Percentiles rank a stretch among this genome's conserved stretches.
These are phyloP conservation scores for Cotesia chilonis DNA, from an alignment of 1,140 invertebrate genomes.

Conservation along the genomic window DNA sequence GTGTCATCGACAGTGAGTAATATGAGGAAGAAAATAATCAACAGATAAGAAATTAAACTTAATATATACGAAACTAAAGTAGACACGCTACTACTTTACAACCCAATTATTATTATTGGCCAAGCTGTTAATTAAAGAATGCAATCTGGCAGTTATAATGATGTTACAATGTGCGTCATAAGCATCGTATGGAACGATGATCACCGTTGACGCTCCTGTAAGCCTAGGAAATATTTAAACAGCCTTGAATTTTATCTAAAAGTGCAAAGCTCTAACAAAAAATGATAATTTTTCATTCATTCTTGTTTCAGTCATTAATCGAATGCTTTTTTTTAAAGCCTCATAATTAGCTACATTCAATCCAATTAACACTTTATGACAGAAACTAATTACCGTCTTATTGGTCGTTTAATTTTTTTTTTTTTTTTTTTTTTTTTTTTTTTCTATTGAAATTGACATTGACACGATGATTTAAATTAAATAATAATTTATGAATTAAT, in stretches of 20 bases:
- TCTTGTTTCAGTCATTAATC: slow-evolving; percentile 8
- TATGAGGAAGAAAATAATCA: slow-evolving; percentile 26
- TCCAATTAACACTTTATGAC: slow-evolving; percentile 11
- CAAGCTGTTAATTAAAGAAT: slow-evolving; percentile 61
- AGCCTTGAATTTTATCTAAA: slow-evolving; percentile 13
- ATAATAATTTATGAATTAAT: too few relatives aligned
- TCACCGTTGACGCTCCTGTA: slow-evolving; percentile 26
- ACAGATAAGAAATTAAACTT: background rate
- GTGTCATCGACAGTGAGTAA: background rate
- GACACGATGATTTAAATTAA: slow-evolving; percentile 1
- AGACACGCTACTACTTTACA: slow-evolving; percentile 59
- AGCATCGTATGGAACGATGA: slow-evolving; percentile 55
- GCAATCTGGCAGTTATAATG: slow-evolving; percentile 59
- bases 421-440: background rate
- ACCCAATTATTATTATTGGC: slow-evolving; percentile 62
- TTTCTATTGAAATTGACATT: slow-evolving; percentile 4
- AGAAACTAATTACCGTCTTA: background rate
- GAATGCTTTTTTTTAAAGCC: slow-evolving; percentile 7
- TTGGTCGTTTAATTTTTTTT: background rate
- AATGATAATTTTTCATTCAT: background rate
- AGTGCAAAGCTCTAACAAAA: background rate
- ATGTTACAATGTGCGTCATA: slow-evolving; percentile 38
- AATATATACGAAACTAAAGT: slow-evolving; percentile 36
- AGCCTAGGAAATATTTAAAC: slow-evolving; percentile 20
- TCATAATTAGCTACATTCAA: slow-evolving; percentile 16